These are phyloP conservation scores for Actinemys pallida DNA, from an alignment of 2,113 vertebrate genomes.

Conservation along the genomic window DNA sequence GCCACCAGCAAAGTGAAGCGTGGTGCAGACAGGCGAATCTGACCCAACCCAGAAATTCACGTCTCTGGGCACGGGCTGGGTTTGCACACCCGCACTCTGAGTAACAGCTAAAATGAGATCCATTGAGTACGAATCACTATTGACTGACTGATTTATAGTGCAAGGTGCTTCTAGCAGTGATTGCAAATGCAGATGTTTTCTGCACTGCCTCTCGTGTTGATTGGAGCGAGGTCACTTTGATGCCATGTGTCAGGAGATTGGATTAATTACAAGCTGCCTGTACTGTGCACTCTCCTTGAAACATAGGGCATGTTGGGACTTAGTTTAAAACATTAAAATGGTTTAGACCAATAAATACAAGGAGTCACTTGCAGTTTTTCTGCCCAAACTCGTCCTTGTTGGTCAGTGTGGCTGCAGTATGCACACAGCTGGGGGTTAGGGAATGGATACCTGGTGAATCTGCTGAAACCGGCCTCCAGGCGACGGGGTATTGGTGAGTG, in stretches of 20 bases:
- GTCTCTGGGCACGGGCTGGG: not conserved
- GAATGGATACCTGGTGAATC: not conserved
- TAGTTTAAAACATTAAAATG: not conserved
- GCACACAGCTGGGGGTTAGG: not conserved
- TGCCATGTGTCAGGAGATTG: conserved; percentile 9
- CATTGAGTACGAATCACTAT: conserved; percentile 41
- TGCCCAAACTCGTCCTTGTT: not conserved
- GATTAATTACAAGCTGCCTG: conserved; percentile 41
- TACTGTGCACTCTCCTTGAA: not conserved
- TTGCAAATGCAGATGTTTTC: not conserved
- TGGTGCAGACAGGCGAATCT: not conserved
- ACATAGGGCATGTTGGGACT: fast-evolving
- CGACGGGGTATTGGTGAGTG: fast-evolving
- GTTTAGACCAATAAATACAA: not conserved
- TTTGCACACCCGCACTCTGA: not conserved
- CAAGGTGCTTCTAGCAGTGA: not conserved
- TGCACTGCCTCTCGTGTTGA: not conserved
- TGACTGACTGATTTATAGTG: conserved; percentile 40
- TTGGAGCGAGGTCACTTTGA: conserved; percentile 41
- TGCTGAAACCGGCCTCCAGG: not conserved
- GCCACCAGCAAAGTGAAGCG: fast-evolving
- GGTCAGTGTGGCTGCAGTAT: not conserved
- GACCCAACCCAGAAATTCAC: fast-evolving
- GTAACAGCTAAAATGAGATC: not conserved
- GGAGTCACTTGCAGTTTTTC: not conserved